phyloP scores from a whole-genome alignment of 2,888 invertebrate species.

The Phytoseiulus persimilis region DNA sequence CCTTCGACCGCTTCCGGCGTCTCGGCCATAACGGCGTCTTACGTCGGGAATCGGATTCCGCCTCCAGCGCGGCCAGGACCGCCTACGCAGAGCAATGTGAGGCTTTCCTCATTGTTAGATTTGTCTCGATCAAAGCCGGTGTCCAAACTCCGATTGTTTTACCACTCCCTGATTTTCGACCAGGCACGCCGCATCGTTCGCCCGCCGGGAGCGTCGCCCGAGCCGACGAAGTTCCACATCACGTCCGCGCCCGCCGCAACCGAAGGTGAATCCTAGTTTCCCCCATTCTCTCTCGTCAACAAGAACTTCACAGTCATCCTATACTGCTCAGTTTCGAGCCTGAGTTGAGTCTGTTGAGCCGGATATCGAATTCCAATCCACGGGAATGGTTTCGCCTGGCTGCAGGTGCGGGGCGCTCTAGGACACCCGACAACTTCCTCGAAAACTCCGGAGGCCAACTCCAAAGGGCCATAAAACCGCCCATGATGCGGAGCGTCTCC shows the following conservation, averaged over 20 bases:
- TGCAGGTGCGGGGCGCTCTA: neutral
- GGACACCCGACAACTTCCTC: conserved; percentile 31
- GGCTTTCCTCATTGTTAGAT: no score
- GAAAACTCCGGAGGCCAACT: conserved; percentile 6
- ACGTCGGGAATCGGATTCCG: neutral
- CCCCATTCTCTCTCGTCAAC: neutral
- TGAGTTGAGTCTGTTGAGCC: neutral
- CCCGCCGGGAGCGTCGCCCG: conserved; percentile 6
- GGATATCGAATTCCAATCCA: neutral
- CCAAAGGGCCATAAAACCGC: conserved; percentile 30
- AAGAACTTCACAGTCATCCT: no score
- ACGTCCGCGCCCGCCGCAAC: neutral
- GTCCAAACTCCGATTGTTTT: neutral
- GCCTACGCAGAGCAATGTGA: neutral
- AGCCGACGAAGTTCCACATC: neutral
- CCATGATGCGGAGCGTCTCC: conserved; percentile 7
- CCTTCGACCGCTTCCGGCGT: neutral
- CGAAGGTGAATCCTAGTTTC: neutral
- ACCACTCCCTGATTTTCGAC: neutral
- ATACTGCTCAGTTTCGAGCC: no score
- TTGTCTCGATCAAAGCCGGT: no score
- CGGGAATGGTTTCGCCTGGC: no score
- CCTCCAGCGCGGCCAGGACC: neutral
- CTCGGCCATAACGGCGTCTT: neutral
- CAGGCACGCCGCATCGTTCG: conserved; percentile 25